Evolutionary conservation across 2,888 invertebrate species (phyloP), one percentile per base, ranked within the genome.

Genomic region (Neoitamus cyanurus): DNA sequence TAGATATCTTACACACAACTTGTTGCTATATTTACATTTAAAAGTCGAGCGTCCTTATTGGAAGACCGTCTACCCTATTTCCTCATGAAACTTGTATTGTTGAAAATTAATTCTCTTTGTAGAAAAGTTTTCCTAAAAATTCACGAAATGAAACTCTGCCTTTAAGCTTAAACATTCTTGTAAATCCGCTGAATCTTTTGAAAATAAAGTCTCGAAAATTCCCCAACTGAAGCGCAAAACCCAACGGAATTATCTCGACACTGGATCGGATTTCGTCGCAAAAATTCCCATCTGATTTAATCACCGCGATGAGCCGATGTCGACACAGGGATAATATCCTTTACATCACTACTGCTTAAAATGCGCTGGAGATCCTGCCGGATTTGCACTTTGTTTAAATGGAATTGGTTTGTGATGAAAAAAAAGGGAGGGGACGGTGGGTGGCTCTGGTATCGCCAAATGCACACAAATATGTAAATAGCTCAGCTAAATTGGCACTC

Each of bases 391-490:
- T 20, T 58, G 58, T 25, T 58, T 15, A 20, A 58, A 58, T 58
- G 58, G 7, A 58, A 58, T 20, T 5, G 42, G 5, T n/a, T n/a
- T 20, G 58, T 58, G 9, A 25, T 58, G 25, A 4, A 2, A 46
- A 20, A 58, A 9, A 20, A 20, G n/a, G 0, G 9, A 20, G 9
- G 20, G 58, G 9, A 37, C 5, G 15, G 1, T 42, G 42, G 42
- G n/a, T 42, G 42, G 42, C 15, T 5, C n/a, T 42, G 42, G 42
- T 42, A 58, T 58, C 15, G 25, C 20, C 20, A 58, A 25, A 70
- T 31, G 31, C 36, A 75, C 46, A 77, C 20, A 77, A 77, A 77
- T 46, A 77, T 46, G 77, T 30, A 77, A 37, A 77, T 77, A 30
- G 37, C n/a, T 4, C 58, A 58, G 58, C 46, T 77, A 77, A 46